phyloP scores from a whole-genome alignment of 2,797 vertebrate genomes.

The Gorsachius magnificus region DNA sequence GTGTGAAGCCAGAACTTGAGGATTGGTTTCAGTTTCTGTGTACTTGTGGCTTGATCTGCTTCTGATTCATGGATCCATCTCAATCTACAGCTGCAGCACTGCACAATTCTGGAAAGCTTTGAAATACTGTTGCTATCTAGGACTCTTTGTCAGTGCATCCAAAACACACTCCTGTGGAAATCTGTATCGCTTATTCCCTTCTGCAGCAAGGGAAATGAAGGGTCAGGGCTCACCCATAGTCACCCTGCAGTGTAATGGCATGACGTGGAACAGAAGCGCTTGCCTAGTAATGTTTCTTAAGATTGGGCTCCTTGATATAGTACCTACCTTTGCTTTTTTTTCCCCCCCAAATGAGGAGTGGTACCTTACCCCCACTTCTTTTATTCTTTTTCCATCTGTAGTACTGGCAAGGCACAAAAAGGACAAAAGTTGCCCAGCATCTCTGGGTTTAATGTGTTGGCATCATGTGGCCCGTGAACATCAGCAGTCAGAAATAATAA shows the following conservation, averaged over 20 bases:
- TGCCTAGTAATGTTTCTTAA: background rate
- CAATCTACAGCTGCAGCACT: background rate
- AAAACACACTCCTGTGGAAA: background rate
- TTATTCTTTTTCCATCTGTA: background rate
- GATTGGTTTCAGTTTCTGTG: background rate
- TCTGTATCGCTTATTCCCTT: accelerated
- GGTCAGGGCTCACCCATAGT: background rate
- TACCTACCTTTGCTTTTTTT: background rate
- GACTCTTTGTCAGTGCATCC: background rate
- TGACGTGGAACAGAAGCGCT: background rate
- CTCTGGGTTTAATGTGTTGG: background rate
- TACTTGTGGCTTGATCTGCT: background rate
- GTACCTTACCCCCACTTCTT: background rate
- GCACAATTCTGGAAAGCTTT: background rate
- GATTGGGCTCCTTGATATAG: background rate
- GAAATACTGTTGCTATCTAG: background rate
- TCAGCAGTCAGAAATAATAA: background rate
- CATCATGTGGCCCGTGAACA: background rate
- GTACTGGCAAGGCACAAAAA: background rate
- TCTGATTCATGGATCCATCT: background rate
- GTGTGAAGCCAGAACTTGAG: background rate
- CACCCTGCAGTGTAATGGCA: background rate
- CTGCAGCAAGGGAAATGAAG: background rate
- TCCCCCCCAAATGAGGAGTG: accelerated
- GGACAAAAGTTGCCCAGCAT: background rate